Base-by-base conservation (phyloP, 2,888 invertebrate genomes). In the Nephrocerus scutellatus region DNA sequence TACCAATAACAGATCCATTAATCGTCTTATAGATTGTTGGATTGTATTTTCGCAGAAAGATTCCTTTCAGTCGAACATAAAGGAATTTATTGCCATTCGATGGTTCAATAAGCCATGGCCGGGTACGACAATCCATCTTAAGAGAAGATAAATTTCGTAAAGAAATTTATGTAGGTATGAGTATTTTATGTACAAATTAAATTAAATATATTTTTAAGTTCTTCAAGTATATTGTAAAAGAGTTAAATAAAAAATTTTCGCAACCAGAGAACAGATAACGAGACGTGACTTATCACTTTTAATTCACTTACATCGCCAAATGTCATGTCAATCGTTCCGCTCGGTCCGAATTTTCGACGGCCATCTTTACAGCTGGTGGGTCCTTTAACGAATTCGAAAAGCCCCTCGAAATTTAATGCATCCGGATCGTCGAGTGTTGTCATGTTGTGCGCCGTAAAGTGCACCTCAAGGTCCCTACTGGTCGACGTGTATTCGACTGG, bases 381-480 rank as follows among this genome's bases (percentile, higher is more conserved):
- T 30, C 79, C 71, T 54, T 82, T 76, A 9, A 87, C 74, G 54
- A 88, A 88, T 60, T 87, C 87, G 66, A 84, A 89, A 26, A 78
- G 77, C 6, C 84, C 89, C 63, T 89, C 87, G 64, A 91, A 87
- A 58, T 82, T 83, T 50, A 90, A 76, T 31, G 82, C 81, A 41
- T 85, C 79, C 62, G 87, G 88, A 72, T 92, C 87, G 57, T 91
- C 88, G 13, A 83, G 71, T 2, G 88, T 79, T 46, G 83, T 78
- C 92, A 93, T 89, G 52, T 82, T 80, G 39, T 77, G 74, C 12
- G 89, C 83, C 49, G 82, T 80, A 57, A 91, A 89, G 55, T 82
- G 80, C 23, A 91, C 72, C 61, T 89, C 88, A 10, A 87, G 79
- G 22, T 84, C 77, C 49, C 80, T 78, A 35, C 84, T 77, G 10